Conservation (phyloP, 2,888 invertebrate species). For the Nymphalis c-album region DNA sequence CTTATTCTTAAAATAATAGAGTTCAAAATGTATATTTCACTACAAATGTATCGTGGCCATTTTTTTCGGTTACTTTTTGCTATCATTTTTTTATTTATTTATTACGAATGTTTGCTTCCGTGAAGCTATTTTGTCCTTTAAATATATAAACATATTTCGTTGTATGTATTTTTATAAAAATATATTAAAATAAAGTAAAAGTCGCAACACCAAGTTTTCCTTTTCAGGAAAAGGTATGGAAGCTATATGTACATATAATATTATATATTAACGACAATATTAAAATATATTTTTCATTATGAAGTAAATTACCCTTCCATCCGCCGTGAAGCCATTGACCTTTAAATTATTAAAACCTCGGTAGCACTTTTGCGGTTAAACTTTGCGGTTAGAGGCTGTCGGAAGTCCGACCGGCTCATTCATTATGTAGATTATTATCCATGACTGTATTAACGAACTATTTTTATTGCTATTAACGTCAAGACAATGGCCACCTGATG, state of each 20-base stretch:
- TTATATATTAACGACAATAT: conserved; percentile 1
- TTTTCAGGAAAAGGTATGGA: too few species aligned
- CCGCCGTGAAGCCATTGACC: conserved; percentile 20
- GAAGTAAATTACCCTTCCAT: conserved; percentile 17
- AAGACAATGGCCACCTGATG: too few species aligned
- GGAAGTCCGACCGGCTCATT: conserved; percentile 7
- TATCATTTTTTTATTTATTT: not conserved
- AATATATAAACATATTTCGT: too few species aligned
- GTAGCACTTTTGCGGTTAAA: conserved; percentile 21
- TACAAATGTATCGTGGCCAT: too few species aligned
- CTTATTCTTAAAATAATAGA: not conserved
- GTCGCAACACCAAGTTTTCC: too few species aligned
- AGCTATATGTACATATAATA: too few species aligned
- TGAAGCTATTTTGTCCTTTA: not conserved
- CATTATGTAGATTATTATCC: conserved; percentile 1
- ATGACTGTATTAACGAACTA: conserved; percentile 4
- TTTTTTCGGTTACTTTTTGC: conserved; percentile 7
- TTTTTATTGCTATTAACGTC: not conserved
- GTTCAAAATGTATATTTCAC: not conserved
- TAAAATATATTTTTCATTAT: conserved; percentile 4
- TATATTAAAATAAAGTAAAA: too few species aligned
- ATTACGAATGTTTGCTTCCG: not conserved
- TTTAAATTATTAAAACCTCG: conserved; percentile 12
- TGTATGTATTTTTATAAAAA: too few species aligned
- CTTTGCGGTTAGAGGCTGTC: conserved; percentile 9